Evolutionary conservation across 1,140 invertebrate genomes (phyloP).

Genomic region (Saccostrea echinata): DNA sequence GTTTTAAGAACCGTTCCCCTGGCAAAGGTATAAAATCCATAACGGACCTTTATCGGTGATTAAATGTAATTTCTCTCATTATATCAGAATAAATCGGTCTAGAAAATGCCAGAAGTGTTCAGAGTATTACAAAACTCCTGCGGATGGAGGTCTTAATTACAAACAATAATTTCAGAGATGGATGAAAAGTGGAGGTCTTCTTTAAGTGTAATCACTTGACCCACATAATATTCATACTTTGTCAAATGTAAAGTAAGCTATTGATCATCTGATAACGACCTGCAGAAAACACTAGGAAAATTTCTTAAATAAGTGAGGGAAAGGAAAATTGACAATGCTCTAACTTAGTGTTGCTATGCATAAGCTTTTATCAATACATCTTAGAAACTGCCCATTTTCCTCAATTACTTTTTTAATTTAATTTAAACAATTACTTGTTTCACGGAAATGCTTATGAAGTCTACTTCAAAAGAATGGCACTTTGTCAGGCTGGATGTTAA

Average conservation of each 20-base stretch:
- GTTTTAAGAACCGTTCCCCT: neutral
- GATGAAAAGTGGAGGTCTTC: neutral
- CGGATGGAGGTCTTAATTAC: neutral
- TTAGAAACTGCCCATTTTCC: conserved; percentile 10
- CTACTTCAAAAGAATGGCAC: neutral
- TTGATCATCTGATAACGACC: neutral
- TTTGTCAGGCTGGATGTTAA: neutral
- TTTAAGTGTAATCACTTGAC: conserved; percentile 1
- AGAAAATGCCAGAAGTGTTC: neutral
- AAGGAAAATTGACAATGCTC: neutral
- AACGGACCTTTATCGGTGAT: conserved; percentile 4
- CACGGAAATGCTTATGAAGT: neutral
- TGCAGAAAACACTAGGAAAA: neutral
- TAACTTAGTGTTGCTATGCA: neutral
- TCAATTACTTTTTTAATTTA: neutral
- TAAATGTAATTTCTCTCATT: conserved; percentile 19
- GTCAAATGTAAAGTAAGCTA: conserved; percentile 2
- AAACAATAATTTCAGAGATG: neutral
- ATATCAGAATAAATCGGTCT: neutral
- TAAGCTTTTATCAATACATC: neutral
- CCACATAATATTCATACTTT: conserved; percentile 18
- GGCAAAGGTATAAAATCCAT: conserved; percentile 20
- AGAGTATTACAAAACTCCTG: neutral
- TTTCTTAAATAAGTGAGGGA: neutral
- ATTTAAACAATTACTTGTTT: too few relatives aligned